These are phyloP conservation scores for Euleptes europaea DNA, from an alignment of 2,113 vertebrate genomes.

Conservation along the genomic window DNA sequence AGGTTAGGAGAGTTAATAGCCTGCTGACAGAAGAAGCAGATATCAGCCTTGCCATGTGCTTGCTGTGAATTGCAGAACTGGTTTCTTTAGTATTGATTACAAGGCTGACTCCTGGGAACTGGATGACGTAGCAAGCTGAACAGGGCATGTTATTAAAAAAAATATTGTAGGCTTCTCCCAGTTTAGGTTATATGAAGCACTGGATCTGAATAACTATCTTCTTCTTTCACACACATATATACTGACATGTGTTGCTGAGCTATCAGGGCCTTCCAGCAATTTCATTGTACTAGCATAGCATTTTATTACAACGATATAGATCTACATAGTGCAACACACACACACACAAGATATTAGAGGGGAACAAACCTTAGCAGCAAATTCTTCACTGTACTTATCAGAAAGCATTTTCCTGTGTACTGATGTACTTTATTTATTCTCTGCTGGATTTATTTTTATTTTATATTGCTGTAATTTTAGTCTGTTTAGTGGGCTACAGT, in stretches of 20 bases:
- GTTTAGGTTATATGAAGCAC: neutral
- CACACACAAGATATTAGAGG: neutral
- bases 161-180: neutral
- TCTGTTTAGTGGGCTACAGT: neutral
- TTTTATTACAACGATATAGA: neutral
- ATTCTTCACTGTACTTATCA: neutral
- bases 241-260: neutral
- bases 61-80: conserved; percentile 29
- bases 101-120: conserved; percentile 2
- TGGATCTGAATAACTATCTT: neutral
- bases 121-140: neutral
- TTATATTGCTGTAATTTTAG: neutral
- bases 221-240: neutral
- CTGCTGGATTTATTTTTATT: neutral
- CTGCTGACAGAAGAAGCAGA: conserved; percentile 2
- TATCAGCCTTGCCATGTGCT: conserved; percentile 25
- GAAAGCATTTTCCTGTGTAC: neutral
- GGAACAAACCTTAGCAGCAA: neutral
- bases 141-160: neutral
- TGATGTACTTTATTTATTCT: neutral
- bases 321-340: neutral
- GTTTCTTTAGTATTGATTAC: conserved; percentile 24
- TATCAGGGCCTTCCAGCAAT: neutral
- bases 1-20: conserved; percentile 14
- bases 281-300: too few species aligned